phyloP scores from a whole-genome alignment of 2,797 vertebrate genomes.

The Calcarius lapponicus region DNA sequence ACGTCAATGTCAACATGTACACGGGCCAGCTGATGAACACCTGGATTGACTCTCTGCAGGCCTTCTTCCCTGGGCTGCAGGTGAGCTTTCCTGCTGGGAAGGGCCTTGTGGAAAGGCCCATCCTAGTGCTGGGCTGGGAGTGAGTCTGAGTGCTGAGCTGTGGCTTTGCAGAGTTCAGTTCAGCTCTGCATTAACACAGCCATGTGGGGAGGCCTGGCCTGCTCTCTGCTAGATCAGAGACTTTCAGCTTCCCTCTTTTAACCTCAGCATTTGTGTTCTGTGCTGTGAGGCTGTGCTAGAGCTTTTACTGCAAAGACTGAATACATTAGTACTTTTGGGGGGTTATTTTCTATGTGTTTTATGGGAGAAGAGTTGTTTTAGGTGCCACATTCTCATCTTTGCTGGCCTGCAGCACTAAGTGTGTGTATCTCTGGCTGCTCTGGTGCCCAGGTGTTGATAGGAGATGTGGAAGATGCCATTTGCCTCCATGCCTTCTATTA shows the following conservation, averaged over 20 bases:
- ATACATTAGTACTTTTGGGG: background rate
- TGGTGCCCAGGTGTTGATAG: conserved; percentile 87
- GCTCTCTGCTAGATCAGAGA: background rate
- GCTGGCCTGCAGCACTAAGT: background rate
- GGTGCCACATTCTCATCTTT: background rate
- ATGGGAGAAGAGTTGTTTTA: background rate
- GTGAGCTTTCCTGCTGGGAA: conserved; percentile 55
- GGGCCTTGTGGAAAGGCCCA: no score
- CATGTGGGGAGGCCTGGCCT: background rate
- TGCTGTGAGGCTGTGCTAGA: background rate
- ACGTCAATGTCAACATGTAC: conserved; percentile 98
- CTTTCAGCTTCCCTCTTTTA: background rate
- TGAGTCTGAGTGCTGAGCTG: background rate
- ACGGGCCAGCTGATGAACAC: conserved; percentile 98
- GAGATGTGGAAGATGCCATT: conserved; percentile 98
- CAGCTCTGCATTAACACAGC: background rate
- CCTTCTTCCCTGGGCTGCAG: conserved; percentile 98
- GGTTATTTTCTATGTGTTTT: background rate
- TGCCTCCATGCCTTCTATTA: conserved; percentile 99
- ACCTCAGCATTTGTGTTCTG: background rate
- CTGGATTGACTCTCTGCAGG: conserved; percentile 98
- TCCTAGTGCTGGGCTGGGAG: background rate
- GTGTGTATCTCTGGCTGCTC: background rate
- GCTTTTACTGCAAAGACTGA: background rate
- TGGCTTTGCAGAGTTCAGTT: background rate